These are phyloP conservation scores for Falco concolor DNA, from an alignment of 2,797 vertebrate species.

Conservation along the genomic window DNA sequence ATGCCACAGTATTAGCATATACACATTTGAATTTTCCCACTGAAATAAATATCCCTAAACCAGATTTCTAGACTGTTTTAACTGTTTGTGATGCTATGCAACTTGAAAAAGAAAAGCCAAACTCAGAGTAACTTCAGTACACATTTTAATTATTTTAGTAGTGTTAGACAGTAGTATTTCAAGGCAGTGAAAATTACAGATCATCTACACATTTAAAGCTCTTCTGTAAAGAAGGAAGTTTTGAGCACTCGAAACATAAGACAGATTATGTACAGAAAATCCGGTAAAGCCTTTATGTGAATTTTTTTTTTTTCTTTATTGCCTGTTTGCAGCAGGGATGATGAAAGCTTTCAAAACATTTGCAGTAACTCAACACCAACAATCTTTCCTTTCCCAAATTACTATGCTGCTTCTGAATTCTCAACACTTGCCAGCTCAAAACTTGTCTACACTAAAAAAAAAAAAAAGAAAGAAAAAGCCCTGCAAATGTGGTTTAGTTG, in stretches of 20 bases:
- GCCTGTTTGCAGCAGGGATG: neutral
- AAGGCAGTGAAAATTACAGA: neutral
- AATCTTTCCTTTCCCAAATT: slow-evolving; percentile 28
- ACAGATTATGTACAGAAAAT: neutral
- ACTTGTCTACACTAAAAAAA: neutral
- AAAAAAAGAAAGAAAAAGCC: neutral
- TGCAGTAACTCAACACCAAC: slow-evolving; percentile 40
- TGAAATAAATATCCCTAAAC: neutral
- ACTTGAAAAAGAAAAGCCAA: neutral
- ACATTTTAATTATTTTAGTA: neutral
- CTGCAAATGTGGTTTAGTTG: neutral
- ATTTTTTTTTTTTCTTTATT: neutral
- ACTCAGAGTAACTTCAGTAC: neutral
- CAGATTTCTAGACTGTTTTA: neutral
- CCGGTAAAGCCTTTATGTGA: neutral
- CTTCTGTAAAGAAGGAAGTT: neutral
- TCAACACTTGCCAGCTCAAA: neutral
- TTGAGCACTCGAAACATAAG: neutral
- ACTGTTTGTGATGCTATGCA: neutral
- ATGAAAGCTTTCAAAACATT: slow-evolving; percentile 59
- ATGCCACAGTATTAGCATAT: neutral
- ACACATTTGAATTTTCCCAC: neutral
- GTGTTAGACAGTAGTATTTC: neutral
- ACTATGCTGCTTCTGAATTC: neutral
- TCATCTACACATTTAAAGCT: neutral